Evolutionary conservation across 2,113 vertebrate species (phyloP), one percentile per base, ranked within the genome.

Genomic region (Bubalus kerabau): DNA sequence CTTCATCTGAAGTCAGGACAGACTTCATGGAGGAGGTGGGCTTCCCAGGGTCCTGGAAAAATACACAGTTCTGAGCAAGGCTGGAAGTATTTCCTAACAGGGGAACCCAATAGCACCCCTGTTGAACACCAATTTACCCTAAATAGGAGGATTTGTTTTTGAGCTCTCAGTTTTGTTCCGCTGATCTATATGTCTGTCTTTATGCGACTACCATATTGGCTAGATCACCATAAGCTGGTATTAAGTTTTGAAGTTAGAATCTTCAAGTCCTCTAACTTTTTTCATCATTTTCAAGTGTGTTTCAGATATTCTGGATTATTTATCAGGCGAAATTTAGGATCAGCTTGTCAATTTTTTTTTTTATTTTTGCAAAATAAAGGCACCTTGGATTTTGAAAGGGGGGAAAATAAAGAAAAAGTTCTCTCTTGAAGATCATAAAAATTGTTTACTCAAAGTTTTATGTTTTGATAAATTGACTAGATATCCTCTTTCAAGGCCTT

Each of bases 401-500:
- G 26, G 16, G 48, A 48, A 48, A 32, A 71, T 36, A 74, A 50
- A 94, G 94, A 97, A 98, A 57, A 95, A 28, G 50, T 87, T 9
- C 96, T 48, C 71, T 83, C 94, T 17, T 90, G 94, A 93, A 96
- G 56, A 94, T 0, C 95, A 59, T 21, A 94, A 97, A 97, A 95
- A 95, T 9, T 48, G 11, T 95, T 98, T 95, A 98, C 97, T 98
- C 97, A 97, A 94, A 98, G 86, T 86, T 89, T 71, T 64, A 50
- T 56, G 96, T 94, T 93, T 98, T 97, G 97, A 98, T 98, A 97
- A 98, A 98, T 96, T 84, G 90, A 52, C 56, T 95, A 95, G 93
- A 97, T 97, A 98, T 90, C 46, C 71, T 98, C 71, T 96, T 97
- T 91, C 91, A 94, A 30, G 91, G 59, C 87, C 97, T 92, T 90